Evolutionary conservation across 2,113 vertebrate species (phyloP).

Genomic region (Apeltes quadracus): DNA sequence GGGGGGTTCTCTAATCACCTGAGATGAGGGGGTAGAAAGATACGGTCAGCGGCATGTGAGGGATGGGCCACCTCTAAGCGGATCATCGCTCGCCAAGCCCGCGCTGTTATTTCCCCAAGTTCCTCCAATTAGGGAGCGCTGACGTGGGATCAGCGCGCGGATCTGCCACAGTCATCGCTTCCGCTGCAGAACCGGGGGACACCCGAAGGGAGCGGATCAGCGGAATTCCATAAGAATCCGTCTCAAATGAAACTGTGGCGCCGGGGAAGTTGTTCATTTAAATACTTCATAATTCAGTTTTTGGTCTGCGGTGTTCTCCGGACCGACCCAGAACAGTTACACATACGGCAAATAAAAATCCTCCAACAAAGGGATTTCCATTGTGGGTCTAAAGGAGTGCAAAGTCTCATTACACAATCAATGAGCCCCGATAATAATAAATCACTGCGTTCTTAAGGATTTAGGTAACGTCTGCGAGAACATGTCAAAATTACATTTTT

Average conservation of each 20-base stretch:
- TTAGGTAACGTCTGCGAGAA: not conserved
- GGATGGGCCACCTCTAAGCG: constrained; percentile 43
- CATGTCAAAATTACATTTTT: not conserved
- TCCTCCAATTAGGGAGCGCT: constrained; percentile 44
- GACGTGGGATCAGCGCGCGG: constrained; percentile 45
- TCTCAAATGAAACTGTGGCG: constrained; percentile 1
- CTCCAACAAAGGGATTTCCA: not conserved
- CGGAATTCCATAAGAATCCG: constrained; percentile 35
- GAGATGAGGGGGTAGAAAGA: constrained; percentile 60
- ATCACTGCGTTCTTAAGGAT: not conserved
- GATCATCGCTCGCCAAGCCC: constrained; percentile 43
- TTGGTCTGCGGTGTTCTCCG: too few species aligned
- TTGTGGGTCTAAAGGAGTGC: not conserved
- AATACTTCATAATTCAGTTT: not conserved
- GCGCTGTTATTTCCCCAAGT: constrained; percentile 53
- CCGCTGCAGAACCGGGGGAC: constrained; percentile 18
- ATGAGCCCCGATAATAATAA: constrained; percentile 7
- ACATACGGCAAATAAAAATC: too few species aligned
- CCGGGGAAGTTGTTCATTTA: constrained; percentile 17
- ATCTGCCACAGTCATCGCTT: constrained; percentile 44
- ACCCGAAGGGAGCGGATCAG: constrained; percentile 50
- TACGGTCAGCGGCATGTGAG: constrained; percentile 60
- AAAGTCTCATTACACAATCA: constrained; percentile 8
- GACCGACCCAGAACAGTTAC: not conserved
- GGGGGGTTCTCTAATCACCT: constrained; percentile 72